Conservation (phyloP, 2,888 invertebrate species). For the Synanthedon vespiformis region DNA sequence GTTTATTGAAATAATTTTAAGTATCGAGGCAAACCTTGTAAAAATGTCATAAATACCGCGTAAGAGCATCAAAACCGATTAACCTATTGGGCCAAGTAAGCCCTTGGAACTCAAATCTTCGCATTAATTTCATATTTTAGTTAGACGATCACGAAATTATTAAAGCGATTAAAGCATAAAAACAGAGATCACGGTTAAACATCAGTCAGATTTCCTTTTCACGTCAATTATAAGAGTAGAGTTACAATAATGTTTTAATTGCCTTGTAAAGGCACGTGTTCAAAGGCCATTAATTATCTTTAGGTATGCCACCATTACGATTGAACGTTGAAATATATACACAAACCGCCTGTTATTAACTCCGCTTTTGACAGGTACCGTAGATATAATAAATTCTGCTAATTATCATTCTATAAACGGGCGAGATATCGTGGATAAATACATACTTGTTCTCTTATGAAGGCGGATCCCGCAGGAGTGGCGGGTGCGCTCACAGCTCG, state of each 20-base stretch:
- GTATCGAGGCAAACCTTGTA: too few relatives aligned
- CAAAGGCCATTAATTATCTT: constrained; percentile 9
- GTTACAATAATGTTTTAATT: constrained; percentile 7
- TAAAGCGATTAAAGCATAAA: constrained; percentile 5
- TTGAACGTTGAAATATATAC: too few relatives aligned
- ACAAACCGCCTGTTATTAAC: too few relatives aligned
- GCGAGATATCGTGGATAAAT: neutral
- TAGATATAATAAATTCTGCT: constrained; percentile 4
- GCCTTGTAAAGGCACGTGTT: constrained; percentile 7
- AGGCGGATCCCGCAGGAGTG: constrained; percentile 44
- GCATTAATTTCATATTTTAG: too few relatives aligned
- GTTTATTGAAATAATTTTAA: too few relatives aligned
- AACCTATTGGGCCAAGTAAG: too few relatives aligned
- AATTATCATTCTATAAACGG: too few relatives aligned
- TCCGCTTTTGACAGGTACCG: neutral
- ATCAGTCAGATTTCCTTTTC: neutral
- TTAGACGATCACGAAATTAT: neutral
- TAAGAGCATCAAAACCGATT: too few relatives aligned
- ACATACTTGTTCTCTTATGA: constrained; percentile 48
- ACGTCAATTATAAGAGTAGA: constrained; percentile 3
- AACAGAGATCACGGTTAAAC: constrained; percentile 1
- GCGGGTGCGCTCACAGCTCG: constrained; percentile 65
- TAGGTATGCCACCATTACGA: neutral
- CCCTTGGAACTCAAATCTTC: too few relatives aligned
- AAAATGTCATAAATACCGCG: too few relatives aligned